Evolutionary conservation across 2,113 vertebrate species (phyloP).

Genomic region (Hepsetus odoe): DNA sequence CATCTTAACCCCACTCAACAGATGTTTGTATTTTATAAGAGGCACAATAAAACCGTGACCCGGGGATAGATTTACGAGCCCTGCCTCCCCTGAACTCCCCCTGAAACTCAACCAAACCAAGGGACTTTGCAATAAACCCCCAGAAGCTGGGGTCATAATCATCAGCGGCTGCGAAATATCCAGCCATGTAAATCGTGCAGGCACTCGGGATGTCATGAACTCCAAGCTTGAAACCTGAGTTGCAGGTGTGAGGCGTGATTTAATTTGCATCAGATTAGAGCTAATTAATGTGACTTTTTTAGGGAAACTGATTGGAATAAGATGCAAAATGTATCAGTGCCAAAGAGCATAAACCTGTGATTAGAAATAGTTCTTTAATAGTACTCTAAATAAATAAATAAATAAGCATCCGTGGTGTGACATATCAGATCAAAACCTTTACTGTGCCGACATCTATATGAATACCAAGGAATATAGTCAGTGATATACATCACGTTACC

Average conservation of each 20-base stretch:
- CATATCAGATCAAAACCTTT: too few species aligned
- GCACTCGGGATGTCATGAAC: neutral
- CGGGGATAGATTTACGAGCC: constrained; percentile 34
- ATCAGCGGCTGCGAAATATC: constrained; percentile 8
- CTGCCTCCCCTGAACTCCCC: constrained; percentile 4
- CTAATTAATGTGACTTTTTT: constrained; percentile 26
- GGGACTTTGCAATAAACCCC: constrained; percentile 11
- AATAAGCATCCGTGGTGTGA: too few species aligned
- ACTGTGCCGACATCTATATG: too few species aligned
- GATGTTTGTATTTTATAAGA: constrained; percentile 43
- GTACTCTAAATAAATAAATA: too few species aligned
- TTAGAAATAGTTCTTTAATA: neutral
- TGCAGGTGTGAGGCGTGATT: neutral
- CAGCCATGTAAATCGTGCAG: neutral
- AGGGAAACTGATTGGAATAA: constrained; percentile 1
- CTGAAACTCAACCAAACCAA: constrained; percentile 6
- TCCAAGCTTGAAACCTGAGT: neutral
- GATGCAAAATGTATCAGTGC: constrained; percentile 1
- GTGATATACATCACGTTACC: too few species aligned
- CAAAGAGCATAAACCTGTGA: neutral
- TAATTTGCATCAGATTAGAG: constrained; percentile 8
- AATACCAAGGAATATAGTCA: too few species aligned
- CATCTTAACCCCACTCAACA: constrained; percentile 32
- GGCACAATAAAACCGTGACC: constrained; percentile 29
- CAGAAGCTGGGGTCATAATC: constrained; percentile 14